Evolutionary conservation across 1,140 invertebrate genomes (phyloP).

Genomic region (Caenorhabditis briggsae): DNA sequence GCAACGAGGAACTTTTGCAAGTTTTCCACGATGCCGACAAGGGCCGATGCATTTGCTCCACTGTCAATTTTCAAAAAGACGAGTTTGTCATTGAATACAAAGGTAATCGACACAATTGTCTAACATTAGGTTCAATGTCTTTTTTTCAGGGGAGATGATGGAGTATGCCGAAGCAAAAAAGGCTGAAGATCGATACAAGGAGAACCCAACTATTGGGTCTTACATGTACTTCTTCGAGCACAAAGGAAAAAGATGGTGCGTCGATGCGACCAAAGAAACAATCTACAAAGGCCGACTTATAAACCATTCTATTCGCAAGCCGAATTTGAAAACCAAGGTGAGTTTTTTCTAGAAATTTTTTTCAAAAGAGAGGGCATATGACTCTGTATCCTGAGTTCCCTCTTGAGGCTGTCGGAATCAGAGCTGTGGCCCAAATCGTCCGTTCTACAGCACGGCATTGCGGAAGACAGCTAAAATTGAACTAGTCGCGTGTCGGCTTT

Average conservation of each 20-base stretch:
- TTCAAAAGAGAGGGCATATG: not conserved
- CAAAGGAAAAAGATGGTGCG: conserved; percentile 90
- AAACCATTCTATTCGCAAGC: conserved; percentile 90
- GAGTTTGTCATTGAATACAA: conserved; percentile 64
- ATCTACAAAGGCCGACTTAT: conserved; percentile 90
- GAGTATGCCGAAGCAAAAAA: conserved; percentile 86
- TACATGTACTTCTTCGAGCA: conserved; percentile 99
- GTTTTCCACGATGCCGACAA: conserved; percentile 50
- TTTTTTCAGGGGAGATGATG: conserved; percentile 86
- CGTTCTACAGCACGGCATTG: too few relatives aligned
- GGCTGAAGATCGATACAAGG: conserved; percentile 87
- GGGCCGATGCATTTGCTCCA: too few relatives aligned
- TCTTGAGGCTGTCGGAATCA: too few relatives aligned
- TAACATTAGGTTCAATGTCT: too few relatives aligned
- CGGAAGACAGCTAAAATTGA: too few relatives aligned
- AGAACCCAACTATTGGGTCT: conserved; percentile 88
- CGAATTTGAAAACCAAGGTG: conserved; percentile 90
- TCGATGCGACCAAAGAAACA: conserved; percentile 94
- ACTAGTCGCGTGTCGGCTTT: too few relatives aligned
- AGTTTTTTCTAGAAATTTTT: not conserved
- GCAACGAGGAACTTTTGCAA: conserved; percentile 87
- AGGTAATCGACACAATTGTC: not conserved
- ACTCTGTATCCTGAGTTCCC: too few relatives aligned
- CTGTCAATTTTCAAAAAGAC: conserved; percentile 76
- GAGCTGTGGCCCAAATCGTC: too few relatives aligned